phyloP scores from a whole-genome alignment of 2,888 invertebrate genomes.

The Chorisops tibialis region DNA sequence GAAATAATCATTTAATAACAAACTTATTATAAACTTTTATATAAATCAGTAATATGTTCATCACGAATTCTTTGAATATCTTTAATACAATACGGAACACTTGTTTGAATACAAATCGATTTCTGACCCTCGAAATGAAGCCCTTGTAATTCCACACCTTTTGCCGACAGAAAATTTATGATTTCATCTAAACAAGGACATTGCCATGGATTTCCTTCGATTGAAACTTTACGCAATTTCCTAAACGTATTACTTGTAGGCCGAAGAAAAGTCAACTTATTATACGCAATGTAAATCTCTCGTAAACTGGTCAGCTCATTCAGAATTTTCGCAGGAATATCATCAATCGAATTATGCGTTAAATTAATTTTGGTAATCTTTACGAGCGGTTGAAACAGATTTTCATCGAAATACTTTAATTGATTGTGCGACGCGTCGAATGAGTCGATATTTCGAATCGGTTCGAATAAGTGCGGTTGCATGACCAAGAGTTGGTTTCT shows the following conservation, averaged over 20 bases:
- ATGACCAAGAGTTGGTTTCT: slow-evolving; percentile 36
- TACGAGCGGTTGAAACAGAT: slow-evolving; percentile 44
- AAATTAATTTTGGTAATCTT: slow-evolving; percentile 44
- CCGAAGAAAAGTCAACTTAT: slow-evolving; percentile 44
- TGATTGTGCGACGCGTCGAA: slow-evolving; percentile 44
- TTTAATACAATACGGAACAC: slow-evolving; percentile 40
- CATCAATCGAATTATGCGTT: slow-evolving; percentile 42
- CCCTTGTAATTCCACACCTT: slow-evolving; percentile 35
- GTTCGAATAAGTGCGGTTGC: slow-evolving; percentile 41
- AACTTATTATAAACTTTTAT: too few species aligned
- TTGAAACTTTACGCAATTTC: slow-evolving; percentile 38
- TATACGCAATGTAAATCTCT: slow-evolving; percentile 46
- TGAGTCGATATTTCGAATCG: slow-evolving; percentile 44
- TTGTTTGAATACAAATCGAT: slow-evolving; percentile 44
- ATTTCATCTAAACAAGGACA: slow-evolving; percentile 44
- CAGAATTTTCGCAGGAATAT: slow-evolving; percentile 36
- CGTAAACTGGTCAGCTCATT: neutral
- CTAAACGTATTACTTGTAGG: slow-evolving; percentile 39
- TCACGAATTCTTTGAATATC: slow-evolving; percentile 25
- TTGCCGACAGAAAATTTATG: slow-evolving; percentile 38
- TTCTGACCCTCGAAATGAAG: slow-evolving; percentile 43
- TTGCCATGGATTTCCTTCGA: slow-evolving; percentile 51
- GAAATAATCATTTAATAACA: too few species aligned
- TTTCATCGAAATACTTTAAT: slow-evolving; percentile 39
- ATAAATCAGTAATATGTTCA: neutral